Conservation (phyloP, 1,140 invertebrate species). For the Chymomyza costata region DNA sequence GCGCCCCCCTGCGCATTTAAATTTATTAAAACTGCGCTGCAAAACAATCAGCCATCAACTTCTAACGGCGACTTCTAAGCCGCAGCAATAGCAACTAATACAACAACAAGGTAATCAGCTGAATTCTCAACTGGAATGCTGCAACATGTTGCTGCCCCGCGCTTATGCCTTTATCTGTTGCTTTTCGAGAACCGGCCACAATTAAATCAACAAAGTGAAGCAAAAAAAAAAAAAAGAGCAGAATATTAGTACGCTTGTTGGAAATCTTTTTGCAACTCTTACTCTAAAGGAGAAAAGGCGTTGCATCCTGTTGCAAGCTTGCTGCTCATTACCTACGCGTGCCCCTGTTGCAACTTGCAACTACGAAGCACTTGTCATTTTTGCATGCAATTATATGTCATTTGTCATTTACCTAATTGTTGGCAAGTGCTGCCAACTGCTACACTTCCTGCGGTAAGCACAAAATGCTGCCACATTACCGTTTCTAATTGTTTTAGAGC, state of each 20-base stretch:
- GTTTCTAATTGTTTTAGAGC: constrained; percentile 38
- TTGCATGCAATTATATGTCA: constrained; percentile 69
- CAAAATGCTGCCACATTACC: constrained; percentile 25
- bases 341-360: constrained; percentile 1
- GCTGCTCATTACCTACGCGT: constrained; percentile 2
- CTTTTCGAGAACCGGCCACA: constrained; percentile 5
- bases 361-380: constrained; percentile 55
- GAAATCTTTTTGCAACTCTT: too few species aligned
- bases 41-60: constrained; percentile 9
- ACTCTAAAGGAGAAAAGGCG: too few species aligned
- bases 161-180: constrained; percentile 27
- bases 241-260: too few species aligned
- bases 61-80: constrained; percentile 40
- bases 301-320: constrained; percentile 11
- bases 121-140: constrained; percentile 21
- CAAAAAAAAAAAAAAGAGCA: too few species aligned
- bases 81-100: too few species aligned
- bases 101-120: neutral
- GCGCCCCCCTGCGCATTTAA: constrained; percentile 51
- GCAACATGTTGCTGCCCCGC: constrained; percentile 40
- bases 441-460: constrained; percentile 26
- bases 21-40: constrained; percentile 66
- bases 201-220: constrained; percentile 22
- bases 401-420: constrained; percentile 73
- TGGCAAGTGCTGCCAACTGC: constrained; percentile 26